These are phyloP conservation scores for Mesorhabditis belari DNA, from an alignment of 2,888 invertebrate genomes.

Conservation along the genomic window DNA sequence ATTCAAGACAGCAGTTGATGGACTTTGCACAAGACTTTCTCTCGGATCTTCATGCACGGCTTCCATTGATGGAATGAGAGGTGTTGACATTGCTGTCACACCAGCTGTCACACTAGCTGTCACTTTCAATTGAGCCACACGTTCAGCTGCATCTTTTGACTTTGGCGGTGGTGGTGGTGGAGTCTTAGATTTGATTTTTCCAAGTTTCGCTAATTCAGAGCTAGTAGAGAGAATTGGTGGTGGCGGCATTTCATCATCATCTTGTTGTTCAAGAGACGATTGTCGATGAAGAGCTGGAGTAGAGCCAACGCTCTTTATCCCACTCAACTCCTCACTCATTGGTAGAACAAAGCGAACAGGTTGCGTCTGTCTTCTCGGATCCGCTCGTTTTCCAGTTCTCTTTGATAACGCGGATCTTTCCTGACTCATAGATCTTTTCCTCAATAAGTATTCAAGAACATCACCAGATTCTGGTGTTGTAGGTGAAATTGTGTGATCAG, in stretches of 20 bases:
- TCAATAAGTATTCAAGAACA: slow-evolving; percentile 43
- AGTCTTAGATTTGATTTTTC: slow-evolving; percentile 6
- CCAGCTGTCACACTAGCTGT: slow-evolving; percentile 2
- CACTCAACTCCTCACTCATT: slow-evolving; percentile 4
- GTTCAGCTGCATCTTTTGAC: slow-evolving; percentile 18
- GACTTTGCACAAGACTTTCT: not conserved
- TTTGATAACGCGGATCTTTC: slow-evolving; percentile 29
- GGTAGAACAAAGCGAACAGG: slow-evolving; percentile 46
- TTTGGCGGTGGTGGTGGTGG: slow-evolving; percentile 40
- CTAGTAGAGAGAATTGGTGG: too few species aligned
- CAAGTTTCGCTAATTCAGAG: slow-evolving; percentile 8
- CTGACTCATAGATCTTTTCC: slow-evolving; percentile 37
- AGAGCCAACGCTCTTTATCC: slow-evolving; percentile 6
- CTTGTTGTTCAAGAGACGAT: slow-evolving; percentile 18
- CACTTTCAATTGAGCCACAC: slow-evolving; percentile 10
- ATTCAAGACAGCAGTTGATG: slow-evolving; percentile 5
- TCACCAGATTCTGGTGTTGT: slow-evolving; percentile 44
- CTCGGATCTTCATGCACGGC: not conserved
- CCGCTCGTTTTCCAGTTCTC: slow-evolving; percentile 35
- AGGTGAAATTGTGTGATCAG: slow-evolving; percentile 51
- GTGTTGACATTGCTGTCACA: slow-evolving; percentile 17
- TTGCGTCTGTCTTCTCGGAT: slow-evolving; percentile 54
- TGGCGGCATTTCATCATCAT: slow-evolving; percentile 31
- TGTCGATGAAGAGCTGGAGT: slow-evolving; percentile 20
- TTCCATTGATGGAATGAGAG: slow-evolving; percentile 6